Base-by-base conservation (phyloP, 2,888 invertebrate species). In the Tiliacea citrago region DNA sequence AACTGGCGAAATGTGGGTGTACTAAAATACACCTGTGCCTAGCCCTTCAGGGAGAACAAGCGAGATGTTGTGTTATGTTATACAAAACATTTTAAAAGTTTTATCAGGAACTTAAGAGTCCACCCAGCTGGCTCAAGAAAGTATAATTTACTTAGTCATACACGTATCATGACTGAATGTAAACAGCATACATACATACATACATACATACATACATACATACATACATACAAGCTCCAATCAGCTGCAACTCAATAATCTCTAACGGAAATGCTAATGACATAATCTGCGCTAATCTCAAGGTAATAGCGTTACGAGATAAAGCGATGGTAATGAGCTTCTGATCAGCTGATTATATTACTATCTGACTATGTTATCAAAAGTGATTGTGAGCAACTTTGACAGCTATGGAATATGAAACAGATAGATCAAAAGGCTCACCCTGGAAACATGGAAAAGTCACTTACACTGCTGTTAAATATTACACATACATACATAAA, bases 271-370 rank as follows among this genome's bases (percentile, higher is more conserved):
- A 75, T 60, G 66, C 35, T 76, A 81, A 69, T 69, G 77, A 73
- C 47, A 76, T 84, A 81, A 82, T 84, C 47, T 47, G 18, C 51
- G 47, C 55, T 70, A 79, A 81, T 81, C 72, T 24, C 72, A 73
- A 76, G 85, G 77, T 66, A 73, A 73, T 71, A 42, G 35, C 18
- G 24, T 69, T 72, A 81, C 66, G 9, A 67, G 62, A 68, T 84
- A 73, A 80, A 77, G 72, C 62, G 58, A 47, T 49, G 51, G 57
- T 77, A 82, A 82, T 73, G 73, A 68, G 62, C 53, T 21, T 75
- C 42, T 69, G 67, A 77, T 73, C 82, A 73, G 57, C 67, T 62
- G 72, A 84, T 84, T 77, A 61, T 12, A 68, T 82, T 79, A 83
- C 60, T 61, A 53, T 73, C 45, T 13, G 39, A 57, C 60, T n/a